Conservation (phyloP, 2,797 vertebrate genomes). For the Eurystomus glaucurus region DNA sequence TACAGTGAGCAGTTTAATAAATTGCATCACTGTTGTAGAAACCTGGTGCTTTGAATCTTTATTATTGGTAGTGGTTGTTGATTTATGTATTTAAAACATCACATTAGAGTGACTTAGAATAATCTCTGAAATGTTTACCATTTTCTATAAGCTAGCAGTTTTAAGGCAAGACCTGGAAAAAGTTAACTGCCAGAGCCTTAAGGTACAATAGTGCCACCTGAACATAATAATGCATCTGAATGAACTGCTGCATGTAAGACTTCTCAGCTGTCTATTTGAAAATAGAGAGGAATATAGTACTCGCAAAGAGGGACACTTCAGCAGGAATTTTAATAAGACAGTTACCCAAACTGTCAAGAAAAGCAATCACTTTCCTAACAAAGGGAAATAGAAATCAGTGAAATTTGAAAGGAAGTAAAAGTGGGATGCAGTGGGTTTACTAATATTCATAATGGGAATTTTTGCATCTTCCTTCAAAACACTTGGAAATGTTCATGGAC, state of each 20-base stretch:
- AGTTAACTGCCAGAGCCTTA: not conserved
- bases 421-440: not conserved
- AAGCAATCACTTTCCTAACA: not conserved
- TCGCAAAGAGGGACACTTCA: not conserved
- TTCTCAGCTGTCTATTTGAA: not conserved
- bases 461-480: not conserved
- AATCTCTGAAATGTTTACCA: accelerated
- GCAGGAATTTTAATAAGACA: not conserved
- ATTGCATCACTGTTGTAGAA: not conserved
- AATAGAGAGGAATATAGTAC: not conserved
- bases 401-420: not conserved
- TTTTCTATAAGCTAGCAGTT: not conserved
- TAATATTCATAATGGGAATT: not conserved
- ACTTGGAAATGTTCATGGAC: not conserved
- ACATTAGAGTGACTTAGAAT: not conserved
- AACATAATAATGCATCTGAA: not conserved
- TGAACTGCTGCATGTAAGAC: not conserved
- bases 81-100: not conserved
- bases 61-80: not conserved
- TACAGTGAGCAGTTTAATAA: not conserved
- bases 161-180: not conserved
- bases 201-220: not conserved
- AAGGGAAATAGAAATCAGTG: not conserved
- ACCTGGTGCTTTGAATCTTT: not conserved
- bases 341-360: not conserved